These are phyloP conservation scores for Aeoliscus strigatus DNA, from an alignment of 2,797 vertebrate genomes.

Conservation along the genomic window DNA sequence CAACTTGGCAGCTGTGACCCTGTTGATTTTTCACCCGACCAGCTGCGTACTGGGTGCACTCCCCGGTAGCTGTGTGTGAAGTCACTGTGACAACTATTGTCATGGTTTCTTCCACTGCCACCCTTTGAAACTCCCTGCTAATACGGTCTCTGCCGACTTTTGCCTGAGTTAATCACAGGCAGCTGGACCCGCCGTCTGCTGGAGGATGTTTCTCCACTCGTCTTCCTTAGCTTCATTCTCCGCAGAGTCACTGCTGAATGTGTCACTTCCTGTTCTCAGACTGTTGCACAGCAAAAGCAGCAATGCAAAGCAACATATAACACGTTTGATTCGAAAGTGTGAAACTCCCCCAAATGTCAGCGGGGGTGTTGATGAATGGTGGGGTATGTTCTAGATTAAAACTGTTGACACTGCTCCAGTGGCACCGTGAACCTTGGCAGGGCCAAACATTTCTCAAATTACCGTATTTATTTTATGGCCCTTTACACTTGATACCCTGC, in stretches of 20 bases:
- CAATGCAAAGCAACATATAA: constrained; percentile 24
- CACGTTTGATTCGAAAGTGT: constrained; percentile 30
- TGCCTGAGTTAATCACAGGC: no score
- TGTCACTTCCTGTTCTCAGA: constrained; percentile 45
- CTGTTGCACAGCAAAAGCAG: constrained; percentile 27
- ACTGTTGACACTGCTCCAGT: neutral
- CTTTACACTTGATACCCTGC: constrained; percentile 8
- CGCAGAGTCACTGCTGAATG: constrained; percentile 21
- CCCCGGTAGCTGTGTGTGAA: constrained; percentile 30
- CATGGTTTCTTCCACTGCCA: constrained; percentile 7
- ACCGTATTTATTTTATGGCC: constrained; percentile 28
- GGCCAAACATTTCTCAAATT: constrained; percentile 15
- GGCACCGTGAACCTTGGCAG: neutral
- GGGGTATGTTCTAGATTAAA: constrained; percentile 16
- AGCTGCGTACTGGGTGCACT: constrained; percentile 42
- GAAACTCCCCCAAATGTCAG: constrained; percentile 14
- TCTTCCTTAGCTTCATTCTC: no score
- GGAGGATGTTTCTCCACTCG: no score
- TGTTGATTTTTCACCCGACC: constrained; percentile 57
- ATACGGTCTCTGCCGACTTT: no score
- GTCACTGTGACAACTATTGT: constrained; percentile 27
- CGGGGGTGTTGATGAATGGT: constrained; percentile 4
- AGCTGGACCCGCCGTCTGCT: no score
- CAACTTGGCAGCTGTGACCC: constrained; percentile 66
- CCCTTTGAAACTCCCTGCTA: constrained; percentile 12